These are phyloP conservation scores for Archegozetes longisetosus DNA, from an alignment of 1,140 invertebrate species.

Conservation along the genomic window DNA sequence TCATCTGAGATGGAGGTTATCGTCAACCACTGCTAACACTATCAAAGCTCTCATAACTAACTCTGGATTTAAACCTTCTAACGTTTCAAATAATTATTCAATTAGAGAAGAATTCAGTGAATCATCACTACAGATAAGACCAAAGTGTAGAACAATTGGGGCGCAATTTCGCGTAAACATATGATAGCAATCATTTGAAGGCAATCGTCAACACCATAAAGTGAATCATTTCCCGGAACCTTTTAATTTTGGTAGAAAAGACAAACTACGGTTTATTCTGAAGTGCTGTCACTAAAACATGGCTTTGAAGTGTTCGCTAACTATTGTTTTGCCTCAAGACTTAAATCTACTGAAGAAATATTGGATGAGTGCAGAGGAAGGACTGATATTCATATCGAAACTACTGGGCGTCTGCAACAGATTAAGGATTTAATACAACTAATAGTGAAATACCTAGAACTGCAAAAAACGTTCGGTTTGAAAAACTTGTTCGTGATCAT, in stretches of 20 bases:
- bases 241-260: constrained; percentile 92
- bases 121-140: constrained; percentile 16
- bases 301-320: constrained; percentile 43
- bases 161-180: constrained; percentile 42
- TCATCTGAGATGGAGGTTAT: constrained; percentile 75
- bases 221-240: constrained; percentile 94
- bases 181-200: constrained; percentile 40
- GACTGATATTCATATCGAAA: constrained; percentile 17
- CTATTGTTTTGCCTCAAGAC: constrained; percentile 74
- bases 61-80: constrained; percentile 62
- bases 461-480: too few relatives aligned
- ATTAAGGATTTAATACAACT: constrained; percentile 83
- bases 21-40: constrained; percentile 72
- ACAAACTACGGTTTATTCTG: constrained; percentile 71
- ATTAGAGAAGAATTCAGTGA: neutral
- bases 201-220: constrained; percentile 71
- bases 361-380: constrained; percentile 38
- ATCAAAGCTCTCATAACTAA: constrained; percentile 62
- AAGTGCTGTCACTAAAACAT: constrained; percentile 49
- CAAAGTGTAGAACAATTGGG: constrained; percentile 22
- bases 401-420: constrained; percentile 83
- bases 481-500: too few relatives aligned
- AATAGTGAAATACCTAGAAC: constrained; percentile 79
- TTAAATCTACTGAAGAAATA: constrained; percentile 56
- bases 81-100: constrained; percentile 33